phyloP scores from a whole-genome alignment of 2,888 invertebrate species.

The Drosophila infuscata region DNA sequence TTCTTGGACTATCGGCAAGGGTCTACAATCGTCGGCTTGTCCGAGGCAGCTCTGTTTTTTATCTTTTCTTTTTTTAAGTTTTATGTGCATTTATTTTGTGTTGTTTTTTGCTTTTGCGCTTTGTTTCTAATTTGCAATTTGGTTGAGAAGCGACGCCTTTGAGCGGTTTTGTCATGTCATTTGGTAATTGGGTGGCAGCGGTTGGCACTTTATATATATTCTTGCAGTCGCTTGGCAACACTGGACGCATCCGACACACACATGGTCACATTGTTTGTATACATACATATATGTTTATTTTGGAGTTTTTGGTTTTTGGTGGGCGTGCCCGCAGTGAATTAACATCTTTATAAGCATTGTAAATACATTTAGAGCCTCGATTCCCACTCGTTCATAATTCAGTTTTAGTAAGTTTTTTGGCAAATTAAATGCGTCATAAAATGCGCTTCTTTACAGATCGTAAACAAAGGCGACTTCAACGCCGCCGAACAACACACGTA shows the following conservation, averaged over 20 bases:
- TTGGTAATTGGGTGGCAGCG: conserved; percentile 84
- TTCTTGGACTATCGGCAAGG: not conserved
- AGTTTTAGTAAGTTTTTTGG: conserved; percentile 51
- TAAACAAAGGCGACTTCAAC: conserved; percentile 81
- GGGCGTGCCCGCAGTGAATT: conserved; percentile 26
- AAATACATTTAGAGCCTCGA: not conserved
- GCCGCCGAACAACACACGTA: conserved; percentile 54
- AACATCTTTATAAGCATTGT: conserved; percentile 27
- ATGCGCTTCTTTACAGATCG: conserved; percentile 78
- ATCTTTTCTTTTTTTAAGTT: conserved; percentile 48
- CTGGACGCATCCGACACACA: conserved; percentile 26
- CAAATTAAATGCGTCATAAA: conserved; percentile 69
- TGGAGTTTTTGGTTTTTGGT: not conserved
- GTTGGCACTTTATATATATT: conserved; percentile 83
- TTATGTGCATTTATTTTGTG: conserved; percentile 64
- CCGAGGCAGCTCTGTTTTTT: not conserved
- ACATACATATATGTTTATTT: not conserved
- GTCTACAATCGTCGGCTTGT: not conserved
- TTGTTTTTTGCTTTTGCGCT: conserved; percentile 50
- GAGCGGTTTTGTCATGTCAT: conserved; percentile 83
- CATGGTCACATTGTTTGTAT: conserved; percentile 49
- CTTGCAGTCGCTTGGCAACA: conserved; percentile 55
- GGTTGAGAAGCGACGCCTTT: conserved; percentile 73
- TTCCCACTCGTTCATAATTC: conserved; percentile 49
- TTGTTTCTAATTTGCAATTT: conserved; percentile 84